These are phyloP conservation scores for Acronicta psi DNA, from an alignment of 2,888 invertebrate genomes.

Conservation along the genomic window DNA sequence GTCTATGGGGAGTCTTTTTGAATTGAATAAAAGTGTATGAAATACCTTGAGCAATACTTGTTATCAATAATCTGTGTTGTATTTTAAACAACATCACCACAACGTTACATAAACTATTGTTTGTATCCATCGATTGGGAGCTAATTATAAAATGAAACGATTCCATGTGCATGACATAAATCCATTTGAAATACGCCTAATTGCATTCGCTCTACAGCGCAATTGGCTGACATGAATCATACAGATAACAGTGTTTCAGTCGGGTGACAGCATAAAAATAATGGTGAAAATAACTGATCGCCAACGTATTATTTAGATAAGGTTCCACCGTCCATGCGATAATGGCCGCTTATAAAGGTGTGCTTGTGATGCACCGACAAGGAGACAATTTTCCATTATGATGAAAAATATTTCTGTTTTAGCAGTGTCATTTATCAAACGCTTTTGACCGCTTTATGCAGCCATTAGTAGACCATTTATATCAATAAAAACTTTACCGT, in stretches of 20 bases:
- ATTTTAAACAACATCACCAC: constrained; percentile 3
- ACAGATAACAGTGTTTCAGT: constrained; percentile 60
- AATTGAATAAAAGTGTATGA: constrained; percentile 27
- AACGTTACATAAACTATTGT: constrained; percentile 4
- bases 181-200: constrained; percentile 48
- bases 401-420: constrained; percentile 53
- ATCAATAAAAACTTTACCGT: constrained; percentile 23
- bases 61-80: constrained; percentile 1
- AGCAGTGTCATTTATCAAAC: constrained; percentile 37
- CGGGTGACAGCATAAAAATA: constrained; percentile 68
- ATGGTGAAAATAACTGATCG: constrained; percentile 72
- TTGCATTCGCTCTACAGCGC: constrained; percentile 40
- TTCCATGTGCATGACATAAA: constrained; percentile 50
- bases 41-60: constrained; percentile 7
- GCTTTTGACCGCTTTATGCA: constrained; percentile 17
- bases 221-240: constrained; percentile 60
- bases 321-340: constrained; percentile 66
- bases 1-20: constrained; percentile 28
- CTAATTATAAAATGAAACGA: constrained; percentile 29
- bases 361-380: constrained; percentile 59
- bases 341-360: constrained; percentile 68
- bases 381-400: constrained; percentile 46
- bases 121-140: constrained; percentile 21
- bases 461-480: constrained; percentile 33
- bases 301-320: constrained; percentile 75